Evolutionary conservation across 2,113 vertebrate genomes (phyloP).

Genomic region (Carassius auratus): DNA sequence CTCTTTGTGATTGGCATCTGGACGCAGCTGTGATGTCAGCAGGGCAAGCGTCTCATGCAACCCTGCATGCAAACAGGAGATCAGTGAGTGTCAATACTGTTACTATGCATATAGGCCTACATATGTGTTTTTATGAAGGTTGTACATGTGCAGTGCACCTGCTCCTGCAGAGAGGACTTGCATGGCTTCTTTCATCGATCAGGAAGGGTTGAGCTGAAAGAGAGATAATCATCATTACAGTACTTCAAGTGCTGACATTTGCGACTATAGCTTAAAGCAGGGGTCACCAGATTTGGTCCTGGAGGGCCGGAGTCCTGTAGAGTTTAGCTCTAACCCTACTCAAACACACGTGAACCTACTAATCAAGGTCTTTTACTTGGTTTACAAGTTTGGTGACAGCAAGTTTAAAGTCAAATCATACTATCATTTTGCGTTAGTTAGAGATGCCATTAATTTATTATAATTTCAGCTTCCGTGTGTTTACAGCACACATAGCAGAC

Average conservation of each 20-base stretch:
- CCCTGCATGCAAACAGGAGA: slow-evolving; percentile 69
- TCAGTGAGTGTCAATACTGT: neutral
- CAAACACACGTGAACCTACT: too few species aligned
- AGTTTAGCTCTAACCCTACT: too few species aligned
- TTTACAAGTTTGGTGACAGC: too few species aligned
- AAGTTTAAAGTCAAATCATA: too few species aligned
- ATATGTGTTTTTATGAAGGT: neutral
- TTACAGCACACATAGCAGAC: neutral
- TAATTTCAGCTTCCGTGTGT: neutral
- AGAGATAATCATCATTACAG: neutral
- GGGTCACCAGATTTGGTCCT: too few species aligned
- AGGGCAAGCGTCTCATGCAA: slow-evolving; percentile 92
- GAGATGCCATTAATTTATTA: neutral
- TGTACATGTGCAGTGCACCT: slow-evolving; percentile 70
- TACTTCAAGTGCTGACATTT: neutral
- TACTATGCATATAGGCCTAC: neutral
- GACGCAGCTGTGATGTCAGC: slow-evolving; percentile 90
- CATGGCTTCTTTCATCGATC: slow-evolving; percentile 84
- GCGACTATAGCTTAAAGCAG: too few species aligned
- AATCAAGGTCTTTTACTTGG: too few species aligned
- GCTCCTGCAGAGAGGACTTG: slow-evolving; percentile 90
- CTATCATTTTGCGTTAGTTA: neutral
- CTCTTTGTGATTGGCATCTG: slow-evolving; percentile 93
- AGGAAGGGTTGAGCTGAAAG: slow-evolving; percentile 59
- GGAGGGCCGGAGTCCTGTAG: too few species aligned